These are phyloP conservation scores for Cryptotermes secundus DNA, from an alignment of 1,140 invertebrate species.

Conservation along the genomic window DNA sequence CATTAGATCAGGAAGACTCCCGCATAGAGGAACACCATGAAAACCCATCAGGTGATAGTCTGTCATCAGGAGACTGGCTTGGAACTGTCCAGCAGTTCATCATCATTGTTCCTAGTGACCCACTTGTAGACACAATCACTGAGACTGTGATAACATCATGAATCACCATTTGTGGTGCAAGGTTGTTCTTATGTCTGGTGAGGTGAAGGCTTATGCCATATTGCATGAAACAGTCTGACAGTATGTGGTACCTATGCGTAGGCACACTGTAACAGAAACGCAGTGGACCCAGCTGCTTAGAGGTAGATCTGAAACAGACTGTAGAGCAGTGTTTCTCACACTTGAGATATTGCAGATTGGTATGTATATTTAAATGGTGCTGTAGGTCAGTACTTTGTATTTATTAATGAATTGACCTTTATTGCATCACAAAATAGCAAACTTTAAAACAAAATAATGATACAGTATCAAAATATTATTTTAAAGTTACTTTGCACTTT, in stretches of 20 bases:
- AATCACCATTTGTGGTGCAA: not conserved
- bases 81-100: slow-evolving; percentile 17
- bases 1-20: not conserved
- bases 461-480: too few relatives aligned
- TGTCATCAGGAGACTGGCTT: not conserved
- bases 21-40: not conserved
- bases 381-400: not conserved
- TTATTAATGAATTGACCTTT: not conserved
- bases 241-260: not conserved
- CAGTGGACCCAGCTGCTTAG: too few relatives aligned
- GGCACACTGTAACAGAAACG: not conserved
- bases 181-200: not conserved
- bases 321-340: too few relatives aligned
- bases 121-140: not conserved
- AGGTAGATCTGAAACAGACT: too few relatives aligned
- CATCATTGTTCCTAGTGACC: slow-evolving; percentile 23
- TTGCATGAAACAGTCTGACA: not conserved
- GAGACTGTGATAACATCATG: slow-evolving; percentile 19
- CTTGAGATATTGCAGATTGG: too few relatives aligned
- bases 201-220: not conserved
- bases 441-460: too few relatives aligned
- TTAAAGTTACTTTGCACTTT: too few relatives aligned
- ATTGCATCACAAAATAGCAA: not conserved
- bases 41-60: not conserved
- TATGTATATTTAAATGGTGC: too few relatives aligned